phyloP scores from a whole-genome alignment of 2,888 invertebrate species.

The Ceraclea dissimilis region DNA sequence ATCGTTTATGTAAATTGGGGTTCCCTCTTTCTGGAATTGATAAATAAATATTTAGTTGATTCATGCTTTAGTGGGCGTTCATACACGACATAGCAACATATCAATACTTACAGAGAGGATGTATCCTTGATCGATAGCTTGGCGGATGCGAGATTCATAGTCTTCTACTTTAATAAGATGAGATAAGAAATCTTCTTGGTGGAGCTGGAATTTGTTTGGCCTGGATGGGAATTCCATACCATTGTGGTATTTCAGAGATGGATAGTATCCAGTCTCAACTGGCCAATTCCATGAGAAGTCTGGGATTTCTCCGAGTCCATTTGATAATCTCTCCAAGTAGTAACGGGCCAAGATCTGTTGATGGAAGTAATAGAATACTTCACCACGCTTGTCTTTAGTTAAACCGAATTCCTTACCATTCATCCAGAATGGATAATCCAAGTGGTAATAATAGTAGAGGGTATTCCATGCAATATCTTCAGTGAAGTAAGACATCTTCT shows the following conservation, averaged over 20 bases:
- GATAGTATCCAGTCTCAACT: constrained; percentile 50
- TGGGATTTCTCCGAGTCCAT: constrained; percentile 49
- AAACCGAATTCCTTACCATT: constrained; percentile 35
- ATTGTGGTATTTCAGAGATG: constrained; percentile 49
- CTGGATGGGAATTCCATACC: constrained; percentile 51
- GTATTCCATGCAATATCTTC: constrained; percentile 58
- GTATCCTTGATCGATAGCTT: constrained; percentile 44
- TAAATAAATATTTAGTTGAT: neutral
- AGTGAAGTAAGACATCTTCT: constrained; percentile 53
- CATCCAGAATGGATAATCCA: constrained; percentile 52
- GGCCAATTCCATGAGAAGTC: constrained; percentile 48
- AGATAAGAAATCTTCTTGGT: constrained; percentile 30
- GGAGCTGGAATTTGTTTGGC: constrained; percentile 35
- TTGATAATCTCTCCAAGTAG: constrained; percentile 57
- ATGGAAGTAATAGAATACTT: constrained; percentile 41
- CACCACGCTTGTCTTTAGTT: constrained; percentile 37
- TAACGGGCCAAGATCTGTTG: constrained; percentile 43
- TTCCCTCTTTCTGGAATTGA: constrained; percentile 25
- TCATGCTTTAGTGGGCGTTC: too few species aligned
- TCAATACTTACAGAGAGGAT: constrained; percentile 35
- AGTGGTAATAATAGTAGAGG: constrained; percentile 48
- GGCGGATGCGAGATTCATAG: constrained; percentile 41
- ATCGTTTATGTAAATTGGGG: neutral
- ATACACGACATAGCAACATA: too few species aligned
- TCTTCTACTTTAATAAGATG: constrained; percentile 29